Conservation (phyloP, 2,797 vertebrate genomes). For the Rhadinocentrus ornatus region DNA sequence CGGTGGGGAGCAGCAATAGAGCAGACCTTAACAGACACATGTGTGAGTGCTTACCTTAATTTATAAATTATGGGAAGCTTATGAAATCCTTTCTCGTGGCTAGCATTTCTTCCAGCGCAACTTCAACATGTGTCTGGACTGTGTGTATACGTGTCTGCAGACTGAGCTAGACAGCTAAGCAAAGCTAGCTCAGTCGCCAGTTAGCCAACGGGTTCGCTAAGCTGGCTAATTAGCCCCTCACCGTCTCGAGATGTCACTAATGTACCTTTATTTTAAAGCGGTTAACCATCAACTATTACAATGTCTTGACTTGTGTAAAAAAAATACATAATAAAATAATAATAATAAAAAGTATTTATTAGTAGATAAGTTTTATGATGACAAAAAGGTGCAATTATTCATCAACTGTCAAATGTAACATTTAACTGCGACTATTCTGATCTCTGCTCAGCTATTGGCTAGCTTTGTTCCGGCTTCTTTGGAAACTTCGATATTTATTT, state of each 20-base stretch:
- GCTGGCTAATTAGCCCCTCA: conserved; percentile 6
- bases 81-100: conserved; percentile 28
- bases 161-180: conserved; percentile 36
- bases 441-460: no score
- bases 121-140: conserved; percentile 54
- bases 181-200: conserved; percentile 39
- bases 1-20: neutral
- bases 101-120: conserved; percentile 65
- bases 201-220: conserved; percentile 55
- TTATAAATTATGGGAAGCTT: neutral
- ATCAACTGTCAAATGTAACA: neutral
- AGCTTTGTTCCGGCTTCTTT: no score
- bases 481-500: no score
- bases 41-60: conserved; percentile 55
- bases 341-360: no score
- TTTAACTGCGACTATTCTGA: no score
- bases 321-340: no score
- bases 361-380: no score
- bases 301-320: no score
- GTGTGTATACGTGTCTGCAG: conserved; percentile 69
- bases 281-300: no score
- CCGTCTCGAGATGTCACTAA: conserved; percentile 45
- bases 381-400: neutral
- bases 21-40: neutral
- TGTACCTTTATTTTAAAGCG: neutral